Evolutionary conservation across 2,797 vertebrate species (phyloP).

Genomic region (Paramormyrops hopkinsi): DNA sequence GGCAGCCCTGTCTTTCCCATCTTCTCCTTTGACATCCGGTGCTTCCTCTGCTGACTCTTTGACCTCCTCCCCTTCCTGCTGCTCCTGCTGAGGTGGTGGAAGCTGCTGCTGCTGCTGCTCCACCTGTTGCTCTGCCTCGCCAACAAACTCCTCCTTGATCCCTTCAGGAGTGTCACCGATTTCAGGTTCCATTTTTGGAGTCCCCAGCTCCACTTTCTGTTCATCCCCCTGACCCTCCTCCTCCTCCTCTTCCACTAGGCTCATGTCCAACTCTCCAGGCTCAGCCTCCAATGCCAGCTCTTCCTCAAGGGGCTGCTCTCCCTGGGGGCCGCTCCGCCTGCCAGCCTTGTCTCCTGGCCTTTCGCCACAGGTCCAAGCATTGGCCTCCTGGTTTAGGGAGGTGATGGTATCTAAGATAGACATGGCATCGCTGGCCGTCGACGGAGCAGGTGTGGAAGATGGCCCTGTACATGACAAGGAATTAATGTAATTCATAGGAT

Average conservation of each 20-base stretch:
- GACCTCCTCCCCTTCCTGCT: constrained; percentile 56
- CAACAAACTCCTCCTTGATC: constrained; percentile 37
- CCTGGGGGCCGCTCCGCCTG: constrained; percentile 56
- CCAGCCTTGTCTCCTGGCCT: constrained; percentile 47
- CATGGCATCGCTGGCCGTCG: constrained; percentile 71
- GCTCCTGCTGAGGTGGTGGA: constrained; percentile 37
- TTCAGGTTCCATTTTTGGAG: constrained; percentile 51
- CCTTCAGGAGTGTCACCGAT: constrained; percentile 55
- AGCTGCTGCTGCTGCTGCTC: constrained; percentile 28
- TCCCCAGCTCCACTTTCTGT: constrained; percentile 38
- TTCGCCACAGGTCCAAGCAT: constrained; percentile 60
- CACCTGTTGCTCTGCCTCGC: constrained; percentile 48
- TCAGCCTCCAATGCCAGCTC: constrained; percentile 54
- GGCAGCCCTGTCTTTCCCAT: constrained; percentile 61
- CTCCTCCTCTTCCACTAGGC: constrained; percentile 41
- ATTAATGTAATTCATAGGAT: not conserved
- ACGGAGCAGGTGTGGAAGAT: constrained; percentile 53
- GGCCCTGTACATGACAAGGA: constrained; percentile 49
- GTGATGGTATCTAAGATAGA: constrained; percentile 88
- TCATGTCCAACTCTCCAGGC: constrained; percentile 51
- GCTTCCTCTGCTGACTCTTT: constrained; percentile 52
- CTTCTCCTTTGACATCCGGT: constrained; percentile 40
- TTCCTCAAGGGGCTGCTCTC: constrained; percentile 63
- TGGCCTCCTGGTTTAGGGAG: constrained; percentile 83
- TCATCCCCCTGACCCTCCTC: constrained; percentile 52